Evolutionary conservation across 2,888 invertebrate species (phyloP).

Genomic region (Eupithecia subfuscata): DNA sequence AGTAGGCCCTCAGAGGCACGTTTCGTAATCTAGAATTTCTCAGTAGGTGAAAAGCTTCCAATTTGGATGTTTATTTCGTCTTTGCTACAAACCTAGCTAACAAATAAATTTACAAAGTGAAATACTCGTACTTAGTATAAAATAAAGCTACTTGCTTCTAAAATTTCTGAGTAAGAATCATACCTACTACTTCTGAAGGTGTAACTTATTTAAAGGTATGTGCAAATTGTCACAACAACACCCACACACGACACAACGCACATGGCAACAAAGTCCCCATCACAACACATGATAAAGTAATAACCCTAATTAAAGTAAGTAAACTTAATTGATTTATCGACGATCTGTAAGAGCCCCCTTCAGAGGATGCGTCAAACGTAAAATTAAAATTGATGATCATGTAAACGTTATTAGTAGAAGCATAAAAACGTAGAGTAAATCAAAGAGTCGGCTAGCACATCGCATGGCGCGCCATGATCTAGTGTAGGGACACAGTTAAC

Average conservation of each 20-base stretch:
- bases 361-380: constrained; percentile 56
- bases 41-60: neutral
- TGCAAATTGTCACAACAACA: neutral
- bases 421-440: constrained; percentile 77
- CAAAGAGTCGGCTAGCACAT: constrained; percentile 61
- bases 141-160: neutral
- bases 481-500: constrained; percentile 69
- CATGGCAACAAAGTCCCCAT: neutral
- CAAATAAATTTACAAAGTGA: neutral
- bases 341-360: constrained; percentile 33
- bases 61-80: neutral
- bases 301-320: constrained; percentile 45
- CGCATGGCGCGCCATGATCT: constrained; percentile 57
- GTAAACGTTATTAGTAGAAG: constrained; percentile 76
- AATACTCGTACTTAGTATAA: neutral
- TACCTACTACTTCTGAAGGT: neutral
- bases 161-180: neutral
- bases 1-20: too few relatives aligned
- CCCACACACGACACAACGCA: neutral
- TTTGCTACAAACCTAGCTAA: neutral
- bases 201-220: neutral
- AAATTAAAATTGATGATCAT: constrained; percentile 80
- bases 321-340: constrained; percentile 70
- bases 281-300: neutral
- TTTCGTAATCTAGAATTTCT: neutral